A percentile compares a stretch with the other conserved stretches of the same genome.
Evolutionary conservation across 92 coral and sea anemone genomes (phyloP).

Genomic region (Virgularia gustaviana): DNA sequence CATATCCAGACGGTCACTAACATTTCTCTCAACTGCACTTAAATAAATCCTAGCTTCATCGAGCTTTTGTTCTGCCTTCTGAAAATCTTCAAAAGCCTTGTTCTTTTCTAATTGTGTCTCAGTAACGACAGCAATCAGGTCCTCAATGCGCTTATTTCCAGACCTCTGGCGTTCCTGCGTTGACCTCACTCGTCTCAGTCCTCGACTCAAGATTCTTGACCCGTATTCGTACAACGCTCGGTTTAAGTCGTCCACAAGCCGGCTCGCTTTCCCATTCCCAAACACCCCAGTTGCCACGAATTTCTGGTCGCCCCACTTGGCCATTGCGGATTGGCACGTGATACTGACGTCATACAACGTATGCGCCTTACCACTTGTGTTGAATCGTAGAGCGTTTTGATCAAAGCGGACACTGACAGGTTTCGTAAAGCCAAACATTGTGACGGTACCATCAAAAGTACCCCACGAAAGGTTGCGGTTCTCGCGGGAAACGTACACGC

Average conservation of each 20-base stretch:
- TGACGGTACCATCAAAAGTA: constrained; percentile 13
- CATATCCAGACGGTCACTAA: constrained; percentile 5
- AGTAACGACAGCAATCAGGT: background rate
- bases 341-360: background rate
- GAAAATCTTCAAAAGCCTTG: background rate
- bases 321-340: constrained; percentile 15
- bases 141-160: constrained; percentile 6
- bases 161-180: background rate
- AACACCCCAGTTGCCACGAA: constrained; percentile 7
- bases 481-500: background rate
- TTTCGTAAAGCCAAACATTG: background rate
- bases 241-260: background rate
- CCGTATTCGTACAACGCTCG: background rate
- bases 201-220: background rate
- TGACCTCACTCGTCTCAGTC: background rate
- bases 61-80: background rate
- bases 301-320: background rate
- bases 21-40: constrained; percentile 3
- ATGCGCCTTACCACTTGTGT: constrained; percentile 22
- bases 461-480: constrained; percentile 1
- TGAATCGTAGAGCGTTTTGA: background rate
- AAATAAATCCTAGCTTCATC: constrained; percentile 30
- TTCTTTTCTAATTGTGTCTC: background rate
- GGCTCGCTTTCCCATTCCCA: too few relatives aligned
- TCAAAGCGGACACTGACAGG: constrained; percentile 6